Evolutionary conservation across 2,113 vertebrate genomes (phyloP).

Genomic region (Sylvietta virens): DNA sequence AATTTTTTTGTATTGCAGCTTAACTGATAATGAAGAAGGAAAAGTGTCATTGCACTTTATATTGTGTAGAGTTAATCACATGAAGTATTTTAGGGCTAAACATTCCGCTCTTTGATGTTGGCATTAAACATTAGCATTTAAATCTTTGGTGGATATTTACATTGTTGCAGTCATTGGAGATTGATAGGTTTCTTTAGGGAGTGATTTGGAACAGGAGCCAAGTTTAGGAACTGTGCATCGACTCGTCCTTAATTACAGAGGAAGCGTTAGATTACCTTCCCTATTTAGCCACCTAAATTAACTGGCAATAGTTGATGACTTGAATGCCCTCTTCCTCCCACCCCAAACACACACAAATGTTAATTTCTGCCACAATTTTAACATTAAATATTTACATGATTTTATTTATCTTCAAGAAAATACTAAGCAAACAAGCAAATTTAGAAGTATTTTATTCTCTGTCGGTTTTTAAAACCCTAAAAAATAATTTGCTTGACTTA

Average conservation of each 20-base stretch:
- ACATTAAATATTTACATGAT: background rate
- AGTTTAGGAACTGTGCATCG: conserved; percentile 37
- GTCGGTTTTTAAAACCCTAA: background rate
- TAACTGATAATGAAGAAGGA: conserved; percentile 7
- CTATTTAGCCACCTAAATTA: conserved; percentile 40
- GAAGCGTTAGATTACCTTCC: conserved; percentile 45
- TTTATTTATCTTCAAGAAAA: background rate
- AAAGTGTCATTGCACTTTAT: background rate
- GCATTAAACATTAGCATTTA: conserved; percentile 39
- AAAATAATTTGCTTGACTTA: background rate
- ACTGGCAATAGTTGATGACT: conserved; percentile 23
- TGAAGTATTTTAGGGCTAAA: conserved; percentile 3
- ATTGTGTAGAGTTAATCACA: conserved; percentile 6
- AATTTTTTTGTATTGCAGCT: background rate
- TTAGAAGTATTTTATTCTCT: background rate
- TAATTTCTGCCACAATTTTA: background rate
- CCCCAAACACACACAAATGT: background rate
- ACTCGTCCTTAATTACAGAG: conserved; percentile 32
- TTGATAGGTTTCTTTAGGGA: conserved; percentile 54
- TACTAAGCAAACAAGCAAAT: background rate
- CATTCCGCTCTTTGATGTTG: background rate
- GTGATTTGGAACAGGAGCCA: conserved; percentile 29
- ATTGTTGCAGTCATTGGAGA: conserved; percentile 37
- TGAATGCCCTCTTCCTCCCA: background rate
- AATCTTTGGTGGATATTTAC: conserved; percentile 49